These are phyloP conservation scores for Momotus momota DNA, from an alignment of 2,797 vertebrate species.

Conservation along the genomic window DNA sequence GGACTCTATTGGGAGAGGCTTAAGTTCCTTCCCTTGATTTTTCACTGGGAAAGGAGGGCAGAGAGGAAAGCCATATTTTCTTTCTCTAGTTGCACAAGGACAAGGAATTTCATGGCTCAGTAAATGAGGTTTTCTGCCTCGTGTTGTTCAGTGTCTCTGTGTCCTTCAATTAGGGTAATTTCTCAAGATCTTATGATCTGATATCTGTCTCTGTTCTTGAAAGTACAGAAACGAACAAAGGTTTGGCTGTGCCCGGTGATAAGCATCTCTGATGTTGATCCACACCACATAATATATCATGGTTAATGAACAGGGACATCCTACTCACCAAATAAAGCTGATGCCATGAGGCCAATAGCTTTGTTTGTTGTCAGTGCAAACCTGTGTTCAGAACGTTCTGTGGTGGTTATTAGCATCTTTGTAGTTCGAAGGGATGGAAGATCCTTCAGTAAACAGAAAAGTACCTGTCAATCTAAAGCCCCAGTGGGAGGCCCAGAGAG, in stretches of 20 bases:
- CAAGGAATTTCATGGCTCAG: background rate
- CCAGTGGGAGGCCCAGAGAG: background rate
- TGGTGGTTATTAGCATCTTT: background rate
- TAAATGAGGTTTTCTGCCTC: background rate
- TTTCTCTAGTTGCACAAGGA: background rate
- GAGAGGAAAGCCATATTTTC: background rate
- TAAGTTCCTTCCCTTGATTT: background rate
- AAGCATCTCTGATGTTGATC: background rate
- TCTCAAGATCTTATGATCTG: background rate
- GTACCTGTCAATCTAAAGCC: background rate
- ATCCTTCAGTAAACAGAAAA: constrained; percentile 1
- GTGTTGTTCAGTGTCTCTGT: background rate
- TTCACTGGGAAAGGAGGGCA: background rate
- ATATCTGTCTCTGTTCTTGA: background rate
- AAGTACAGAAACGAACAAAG: background rate
- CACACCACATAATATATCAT: background rate
- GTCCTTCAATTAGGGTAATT: background rate
- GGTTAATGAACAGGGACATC: background rate
- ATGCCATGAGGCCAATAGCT: background rate
- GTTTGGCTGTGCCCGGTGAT: background rate
- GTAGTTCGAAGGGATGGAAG: background rate
- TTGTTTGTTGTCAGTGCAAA: background rate
- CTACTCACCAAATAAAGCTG: background rate
- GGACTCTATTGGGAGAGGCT: background rate
- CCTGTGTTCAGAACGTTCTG: background rate